Conservation (phyloP, 2,888 invertebrate genomes). For the Caenorhabditis afra region DNA sequence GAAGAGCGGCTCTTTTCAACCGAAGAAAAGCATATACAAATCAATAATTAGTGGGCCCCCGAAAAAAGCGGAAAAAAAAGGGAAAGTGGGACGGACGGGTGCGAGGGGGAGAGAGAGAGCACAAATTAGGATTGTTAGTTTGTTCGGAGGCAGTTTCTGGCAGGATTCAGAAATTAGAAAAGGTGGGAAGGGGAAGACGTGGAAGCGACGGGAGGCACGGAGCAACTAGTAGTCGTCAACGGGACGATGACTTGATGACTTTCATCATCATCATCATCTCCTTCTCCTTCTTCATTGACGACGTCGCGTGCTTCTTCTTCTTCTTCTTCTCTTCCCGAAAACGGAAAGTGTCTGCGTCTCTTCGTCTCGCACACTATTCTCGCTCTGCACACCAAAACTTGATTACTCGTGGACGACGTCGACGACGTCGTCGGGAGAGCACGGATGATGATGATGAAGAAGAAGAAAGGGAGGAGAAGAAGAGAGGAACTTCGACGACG, state of each 20-base stretch:
- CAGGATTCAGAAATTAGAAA: not conserved
- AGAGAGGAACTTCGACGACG: not conserved
- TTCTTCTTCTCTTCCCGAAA: conserved; percentile 39
- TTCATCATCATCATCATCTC: conserved; percentile 25
- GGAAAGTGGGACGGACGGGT: conserved; percentile 21
- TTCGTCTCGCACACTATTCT: conserved; percentile 42
- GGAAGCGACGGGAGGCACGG: conserved; percentile 3
- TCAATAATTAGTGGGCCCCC: conserved; percentile 56
- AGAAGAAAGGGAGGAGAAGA: conserved; percentile 34
- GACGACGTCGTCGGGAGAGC: conserved; percentile 18
- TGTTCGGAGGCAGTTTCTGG: not conserved
- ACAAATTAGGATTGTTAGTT: conserved; percentile 50
- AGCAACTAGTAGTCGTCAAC: not conserved
- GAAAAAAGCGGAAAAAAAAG: conserved; percentile 25
- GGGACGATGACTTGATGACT: conserved; percentile 38
- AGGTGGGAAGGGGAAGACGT: not conserved
- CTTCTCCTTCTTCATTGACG: conserved; percentile 24
- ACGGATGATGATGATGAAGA: conserved; percentile 48
- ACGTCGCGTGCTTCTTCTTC: conserved; percentile 39
- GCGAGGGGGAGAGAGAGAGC: conserved; percentile 14
- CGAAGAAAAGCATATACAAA: conserved; percentile 43
- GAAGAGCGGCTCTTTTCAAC: not conserved
- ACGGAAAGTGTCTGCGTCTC: conserved; percentile 43
- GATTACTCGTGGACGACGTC: conserved; percentile 52
- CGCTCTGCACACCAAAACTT: conserved; percentile 54